A percentile compares a stretch with the other conserved stretches of the same genome.
Conservation (phyloP, 2,888 invertebrate species). For the Petrophora chlorosata region DNA sequence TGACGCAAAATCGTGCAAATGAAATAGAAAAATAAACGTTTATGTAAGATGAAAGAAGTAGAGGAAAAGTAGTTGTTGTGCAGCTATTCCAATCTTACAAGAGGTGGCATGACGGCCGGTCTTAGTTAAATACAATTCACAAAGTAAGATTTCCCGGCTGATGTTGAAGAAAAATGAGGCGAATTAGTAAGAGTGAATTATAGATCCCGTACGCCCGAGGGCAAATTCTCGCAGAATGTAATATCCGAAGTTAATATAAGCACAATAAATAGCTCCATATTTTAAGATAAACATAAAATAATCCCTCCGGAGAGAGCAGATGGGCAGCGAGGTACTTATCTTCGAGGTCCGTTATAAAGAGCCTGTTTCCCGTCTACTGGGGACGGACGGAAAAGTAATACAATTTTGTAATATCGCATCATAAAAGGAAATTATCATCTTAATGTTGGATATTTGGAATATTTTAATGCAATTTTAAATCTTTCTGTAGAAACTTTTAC, state of each 20-base stretch:
- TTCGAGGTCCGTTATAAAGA: slow-evolving; percentile 44
- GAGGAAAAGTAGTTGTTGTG: too few relatives aligned
- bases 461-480: too few relatives aligned
- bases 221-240: not conserved
- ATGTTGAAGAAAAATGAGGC: too few relatives aligned
- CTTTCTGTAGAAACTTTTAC: too few relatives aligned
- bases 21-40: too few relatives aligned
- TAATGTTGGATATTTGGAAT: not conserved
- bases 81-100: too few relatives aligned
- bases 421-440: slow-evolving; percentile 37
- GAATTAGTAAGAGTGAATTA: too few relatives aligned
- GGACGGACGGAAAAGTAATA: slow-evolving; percentile 39
- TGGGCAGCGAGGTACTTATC: slow-evolving; percentile 35
- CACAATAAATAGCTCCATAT: slow-evolving; percentile 21
- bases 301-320: slow-evolving; percentile 40
- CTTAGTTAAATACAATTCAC: too few relatives aligned
- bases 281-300: slow-evolving; percentile 37
- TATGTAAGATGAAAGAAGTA: too few relatives aligned
- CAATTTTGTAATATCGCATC: slow-evolving; percentile 48
- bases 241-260: slow-evolving; percentile 15
- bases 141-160: too few relatives aligned
- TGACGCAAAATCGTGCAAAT: too few relatives aligned
- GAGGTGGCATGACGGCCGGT: too few relatives aligned
- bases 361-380: slow-evolving; percentile 46
- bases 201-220: not conserved